phyloP scores from a whole-genome alignment of 37 sponge, comb jelly and placozoan genomes.

The Halichondria panicea region DNA sequence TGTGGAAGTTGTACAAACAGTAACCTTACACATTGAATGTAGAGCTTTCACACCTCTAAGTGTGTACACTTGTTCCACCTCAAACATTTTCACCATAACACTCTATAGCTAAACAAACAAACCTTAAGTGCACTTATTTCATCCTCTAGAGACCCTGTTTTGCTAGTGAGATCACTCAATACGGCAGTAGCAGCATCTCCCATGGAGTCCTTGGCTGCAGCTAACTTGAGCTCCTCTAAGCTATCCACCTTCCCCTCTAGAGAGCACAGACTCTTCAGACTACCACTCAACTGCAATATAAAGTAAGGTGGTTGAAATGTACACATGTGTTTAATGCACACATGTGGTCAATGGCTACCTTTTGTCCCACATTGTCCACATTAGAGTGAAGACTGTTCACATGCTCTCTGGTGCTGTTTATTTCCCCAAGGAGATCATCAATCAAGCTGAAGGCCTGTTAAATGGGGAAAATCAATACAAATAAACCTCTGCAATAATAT shows the following conservation, averaged over 20 bases:
- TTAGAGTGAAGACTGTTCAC: not conserved
- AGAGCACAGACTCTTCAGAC: not conserved
- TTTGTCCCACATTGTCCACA: conserved; percentile 4
- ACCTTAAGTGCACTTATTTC: conserved; percentile 30
- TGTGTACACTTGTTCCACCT: too few species aligned
- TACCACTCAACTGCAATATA: too few species aligned
- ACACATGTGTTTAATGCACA: too few species aligned
- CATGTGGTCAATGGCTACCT: not conserved
- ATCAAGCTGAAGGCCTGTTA: conserved; percentile 56
- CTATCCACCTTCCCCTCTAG: conserved; percentile 39
- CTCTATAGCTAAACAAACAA: too few species aligned
- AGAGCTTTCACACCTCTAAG: too few species aligned
- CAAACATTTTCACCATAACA: too few species aligned
- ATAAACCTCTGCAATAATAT: too few species aligned
- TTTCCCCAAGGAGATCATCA: conserved; percentile 70
- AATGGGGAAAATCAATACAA: not conserved
- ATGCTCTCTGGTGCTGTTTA: conserved; percentile 37
- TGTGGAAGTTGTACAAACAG: too few species aligned
- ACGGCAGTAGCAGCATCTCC: conserved; percentile 22
- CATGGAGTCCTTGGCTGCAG: conserved; percentile 36
- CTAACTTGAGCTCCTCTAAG: conserved; percentile 51
- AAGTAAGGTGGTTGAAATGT: too few species aligned
- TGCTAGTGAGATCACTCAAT: conserved; percentile 29
- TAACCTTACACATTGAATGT: too few species aligned
- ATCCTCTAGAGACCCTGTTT: conserved; percentile 18